Evolutionary conservation across 1,140 invertebrate genomes (phyloP), one percentile per base, ranked within the genome.

Genomic region (Tetramorium parvispinum): DNA sequence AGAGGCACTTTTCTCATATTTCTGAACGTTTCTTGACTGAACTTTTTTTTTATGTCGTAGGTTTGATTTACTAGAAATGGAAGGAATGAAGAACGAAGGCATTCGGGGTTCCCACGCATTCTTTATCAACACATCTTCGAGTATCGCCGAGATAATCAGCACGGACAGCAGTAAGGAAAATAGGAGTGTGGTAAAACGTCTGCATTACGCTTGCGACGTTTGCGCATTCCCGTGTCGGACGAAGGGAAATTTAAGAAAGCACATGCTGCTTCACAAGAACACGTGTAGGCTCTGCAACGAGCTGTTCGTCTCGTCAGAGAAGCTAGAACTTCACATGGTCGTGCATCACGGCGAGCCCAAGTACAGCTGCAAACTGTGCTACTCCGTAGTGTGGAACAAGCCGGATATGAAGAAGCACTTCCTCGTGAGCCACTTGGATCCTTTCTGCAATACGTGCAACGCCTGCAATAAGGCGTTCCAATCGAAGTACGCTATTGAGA

Each of bases 361-460:
- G 13, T 75, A 75, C 37, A 49, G 13, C 8, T 83, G 79, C 16
- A 55, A 75, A n/a, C 8, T 83, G 13, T 83, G 79, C 13, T 59
- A 75, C 27, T 49, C 51, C 5, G 70, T 59, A 13, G 1, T n/a
- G 1, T 83, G 79, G 79, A 75, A 16, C 40, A 53, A 59, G 8
- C 7, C 79, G 7, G 79, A 83, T 68, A 61, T 83, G 68, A 83
- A 46, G 43, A 71, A 83, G n/a, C 79, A 83, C n/a, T 49, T 83
- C n/a, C n/a, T 55, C 24, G n/a, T 43, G n/a, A 59, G n/a, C 11
- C 79, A 83, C n/a, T 37, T 83, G 10, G 79, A 83, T 32, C 53
- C 79, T 2, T 59, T 59, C 27, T 73, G 66, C 53, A 83, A 61
- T 8, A 83, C 24, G 27, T 83, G 79, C 79, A 73, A 3, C 18